phyloP scores from a whole-genome alignment of 2,797 vertebrate genomes.

The Schizopygopsis malacanthus region DNA sequence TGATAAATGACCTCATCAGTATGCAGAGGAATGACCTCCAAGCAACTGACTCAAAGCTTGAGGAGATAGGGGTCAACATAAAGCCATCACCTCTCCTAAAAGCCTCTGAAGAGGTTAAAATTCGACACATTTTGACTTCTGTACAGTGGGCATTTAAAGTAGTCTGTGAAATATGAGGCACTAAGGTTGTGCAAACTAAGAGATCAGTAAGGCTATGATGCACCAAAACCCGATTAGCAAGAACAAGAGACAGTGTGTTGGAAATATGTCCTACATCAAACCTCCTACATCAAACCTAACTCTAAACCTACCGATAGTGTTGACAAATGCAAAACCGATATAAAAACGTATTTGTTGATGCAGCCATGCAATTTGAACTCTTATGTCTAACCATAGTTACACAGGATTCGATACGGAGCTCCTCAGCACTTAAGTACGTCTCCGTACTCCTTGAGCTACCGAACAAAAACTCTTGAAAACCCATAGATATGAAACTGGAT shows the following conservation, averaged over 20 bases:
- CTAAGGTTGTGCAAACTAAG: constrained; percentile 1
- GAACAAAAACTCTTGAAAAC: too few species aligned
- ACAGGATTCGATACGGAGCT: too few species aligned
- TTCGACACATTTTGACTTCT: constrained; percentile 2
- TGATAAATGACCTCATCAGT: constrained; percentile 20
- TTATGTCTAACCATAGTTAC: too few species aligned
- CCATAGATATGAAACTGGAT: too few species aligned
- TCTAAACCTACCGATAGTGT: too few species aligned
- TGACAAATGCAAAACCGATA: too few species aligned
- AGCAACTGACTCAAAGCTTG: constrained; percentile 9
- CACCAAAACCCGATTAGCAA: constrained; percentile 6
- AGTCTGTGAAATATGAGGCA: constrained; percentile 14
- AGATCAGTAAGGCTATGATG: constrained; percentile 30
- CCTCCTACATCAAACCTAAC: too few species aligned
- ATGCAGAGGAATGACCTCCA: constrained; percentile 25
- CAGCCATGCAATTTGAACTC: too few species aligned
- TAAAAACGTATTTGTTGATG: too few species aligned
- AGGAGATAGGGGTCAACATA: background rate
- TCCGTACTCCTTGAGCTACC: too few species aligned
- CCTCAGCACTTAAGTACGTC: too few species aligned
- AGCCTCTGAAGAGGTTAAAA: constrained; percentile 16
- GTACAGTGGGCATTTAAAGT: background rate
- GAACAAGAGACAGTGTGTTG: constrained; percentile 11
- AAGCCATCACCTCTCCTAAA: background rate
- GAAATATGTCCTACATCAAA: too few species aligned